Evolutionary conservation across 2,888 invertebrate species (phyloP).

Genomic region (Sceliomorpha sp.): DNA sequence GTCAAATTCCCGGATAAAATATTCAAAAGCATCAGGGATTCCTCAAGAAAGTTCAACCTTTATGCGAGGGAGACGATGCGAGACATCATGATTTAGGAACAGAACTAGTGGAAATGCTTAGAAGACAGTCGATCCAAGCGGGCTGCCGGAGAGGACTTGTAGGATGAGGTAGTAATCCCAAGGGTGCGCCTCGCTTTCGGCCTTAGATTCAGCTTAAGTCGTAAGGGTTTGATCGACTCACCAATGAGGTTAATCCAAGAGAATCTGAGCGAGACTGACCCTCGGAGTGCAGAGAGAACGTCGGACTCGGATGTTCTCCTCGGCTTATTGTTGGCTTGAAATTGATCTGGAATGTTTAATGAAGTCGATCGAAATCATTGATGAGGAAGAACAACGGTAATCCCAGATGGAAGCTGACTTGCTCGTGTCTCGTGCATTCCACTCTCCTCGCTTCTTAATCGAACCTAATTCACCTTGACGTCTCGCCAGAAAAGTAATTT

Average conservation of each 20-base stretch:
- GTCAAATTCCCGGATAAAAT: conserved; percentile 31
- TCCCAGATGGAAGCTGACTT: conserved; percentile 51
- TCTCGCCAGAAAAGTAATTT: conserved; percentile 18
- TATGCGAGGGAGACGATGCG: conserved; percentile 49
- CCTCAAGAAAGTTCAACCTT: conserved; percentile 46
- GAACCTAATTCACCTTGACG: conserved; percentile 14
- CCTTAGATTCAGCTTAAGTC: conserved; percentile 77
- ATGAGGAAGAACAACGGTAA: conserved; percentile 56
- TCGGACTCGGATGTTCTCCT: conserved; percentile 52
- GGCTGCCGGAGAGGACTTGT: conserved; percentile 68
- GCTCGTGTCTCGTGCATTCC: conserved; percentile 31
- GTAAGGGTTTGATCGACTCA: conserved; percentile 70
- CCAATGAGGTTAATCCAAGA: conserved; percentile 59
- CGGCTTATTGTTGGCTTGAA: conserved; percentile 56
- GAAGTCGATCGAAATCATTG: conserved; percentile 55
- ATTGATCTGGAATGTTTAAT: conserved; percentile 57
- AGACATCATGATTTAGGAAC: conserved; percentile 69
- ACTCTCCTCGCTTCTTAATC: conserved; percentile 26
- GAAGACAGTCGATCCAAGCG: conserved; percentile 72
- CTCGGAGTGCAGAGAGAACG: conserved; percentile 50
- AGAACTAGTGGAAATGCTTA: conserved; percentile 67
- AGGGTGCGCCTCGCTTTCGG: conserved; percentile 71
- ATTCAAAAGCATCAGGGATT: conserved; percentile 39
- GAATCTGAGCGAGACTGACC: conserved; percentile 57
- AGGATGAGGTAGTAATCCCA: conserved; percentile 78